Base-by-base conservation (phyloP, 2,797 vertebrate species). In the Moxostoma hubbsi region DNA sequence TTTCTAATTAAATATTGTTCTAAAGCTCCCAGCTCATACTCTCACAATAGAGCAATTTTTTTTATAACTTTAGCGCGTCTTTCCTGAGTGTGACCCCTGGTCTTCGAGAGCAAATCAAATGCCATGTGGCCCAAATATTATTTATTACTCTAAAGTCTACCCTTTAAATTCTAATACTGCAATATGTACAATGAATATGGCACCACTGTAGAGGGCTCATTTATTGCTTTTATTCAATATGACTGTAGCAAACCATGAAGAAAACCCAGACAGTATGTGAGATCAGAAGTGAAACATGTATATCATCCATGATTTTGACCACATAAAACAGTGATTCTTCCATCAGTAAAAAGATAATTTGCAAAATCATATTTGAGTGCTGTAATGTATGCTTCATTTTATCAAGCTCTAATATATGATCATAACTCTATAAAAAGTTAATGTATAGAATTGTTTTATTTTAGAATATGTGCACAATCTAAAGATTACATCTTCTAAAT, bases 351-450 rank as follows among this genome's bases (percentile, higher is more conserved):
- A 43, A 1, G 11, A 68, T 59, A 12, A 57, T 7, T 5, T 49
- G 43, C 51, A 75, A 58, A 75, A 57, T 76, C 53, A 50, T 46
- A 68, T 65, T 15, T 63, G 10, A 63, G 73, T 63, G 53, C 5
- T 57, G 67, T 81, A 47, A 36, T 75, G 43, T 65, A 61, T 70
- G 67, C 54, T 66, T 61, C 53, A 15, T 77, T 51, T 78, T 58
- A 59, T 63, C 24, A 11, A 76, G 13, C 57, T 70, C 10, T 24
- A 70, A 46, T 16, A 70, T 57, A 62, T 49, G 12, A 15, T 47
- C 64, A 67, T 78, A 54, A 36, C 53, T 78, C 49, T 70, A 70
- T 78, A 78, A 78, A 63, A n/a, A 1, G 11, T 69, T 69, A 70
- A 36, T 78, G 49, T 45, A 62, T 24, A 70, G 24, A 53, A 43